Base-by-base conservation (phyloP, 1,140 invertebrate species). In the Drosophila prosaltans region DNA sequence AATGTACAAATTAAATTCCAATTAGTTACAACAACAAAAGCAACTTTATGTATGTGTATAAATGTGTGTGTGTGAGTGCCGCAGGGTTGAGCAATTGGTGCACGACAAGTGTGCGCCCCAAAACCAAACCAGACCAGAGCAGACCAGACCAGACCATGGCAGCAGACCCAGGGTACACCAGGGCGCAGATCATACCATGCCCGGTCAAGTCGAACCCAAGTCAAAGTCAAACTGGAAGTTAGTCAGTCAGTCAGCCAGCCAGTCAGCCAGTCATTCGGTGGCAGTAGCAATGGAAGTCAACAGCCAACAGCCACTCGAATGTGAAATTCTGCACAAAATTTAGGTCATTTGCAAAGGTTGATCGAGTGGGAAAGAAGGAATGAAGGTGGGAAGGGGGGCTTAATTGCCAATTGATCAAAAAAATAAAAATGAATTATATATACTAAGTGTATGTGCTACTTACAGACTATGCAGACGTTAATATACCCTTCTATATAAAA, bases 311-410 rank as follows among this genome's bases (percentile, higher is more conserved):
- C 57, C 60, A 61, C 68, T 43, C 74, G 75, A 74, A 74, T 77
- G 74, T 69, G 60, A 69, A 66, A 69, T 74, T 74, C 41, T 65
- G 74, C 69, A 69, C 58, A 60, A 79, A 79, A 79, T 79, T 79
- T 79, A 65, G 77, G 77, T 79, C 77, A 79, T 79, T 79, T 76
- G 69, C 77, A 79, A 79, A 79, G 77, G 77, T 79, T 79, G 77
- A 79, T 79, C 77, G 73, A 76, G 39, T 68, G 67, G 43, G n/a
- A 24, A 63, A 63, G 60, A 16, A 26, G 6, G 21, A 11, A 24
- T 32, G 54, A 32, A 45, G 62, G 36, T 39, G 10, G 45, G 26
- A 41, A 36, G 28, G 51, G 28, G 48, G 9, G 11, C 24, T 63
- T 24, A 63, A 63, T 63, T 54, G 63, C 55, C 61, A 68, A 73